Base-by-base conservation (phyloP, 2,888 invertebrate species). In the Drosophila monieri region DNA sequence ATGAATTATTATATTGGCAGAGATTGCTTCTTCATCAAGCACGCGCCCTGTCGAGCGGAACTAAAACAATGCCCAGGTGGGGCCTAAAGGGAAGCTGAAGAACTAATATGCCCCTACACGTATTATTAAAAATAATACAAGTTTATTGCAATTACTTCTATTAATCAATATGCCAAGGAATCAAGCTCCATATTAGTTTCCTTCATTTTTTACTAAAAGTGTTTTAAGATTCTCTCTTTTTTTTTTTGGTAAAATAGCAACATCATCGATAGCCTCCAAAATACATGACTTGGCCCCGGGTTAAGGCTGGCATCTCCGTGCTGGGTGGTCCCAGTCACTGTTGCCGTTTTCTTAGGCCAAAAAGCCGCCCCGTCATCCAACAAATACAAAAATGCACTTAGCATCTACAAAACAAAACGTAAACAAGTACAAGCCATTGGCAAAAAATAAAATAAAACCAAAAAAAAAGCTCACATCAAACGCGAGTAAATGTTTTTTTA, bases 401-500 rank as follows among this genome's bases (percentile, higher is more conserved):
- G 71, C 68, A 41, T 44, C 41, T 52, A 41, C 72, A 69, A 69
- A 69, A 61, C 73, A 48, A 61, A 70, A 64, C 52, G 65, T 23
- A 52, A 65, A 66, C 66, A 61, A 67, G 60, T 60, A 23, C 30
- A 37, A 30, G 37, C 39, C 51, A 51, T 41, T 9, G 41, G 37
- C 37, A 32, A 41, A 61, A 73, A 64, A 64, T 64, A 65, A 62
- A 23, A 23, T 21, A 21, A 21, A 21, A 21, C 2, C 3, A 23
- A 23, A 61, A 55, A 67, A 67, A 64, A 62, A 58, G 60, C 74
- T 43, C 71, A 75, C 74, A 81, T 77, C 83, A 88, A 85, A 85
- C 71, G 75, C 73, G 84, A 77, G 84, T 86, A 90, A 90, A 90
- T 89, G 90, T 83, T 89, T 90, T 90, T 90, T 90, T 91, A 90